A percentile compares a stretch with the other conserved stretches of the same genome.
Evolutionary conservation across 2,113 vertebrate genomes (phyloP).

Genomic region (Cheirogaleus medius): DNA sequence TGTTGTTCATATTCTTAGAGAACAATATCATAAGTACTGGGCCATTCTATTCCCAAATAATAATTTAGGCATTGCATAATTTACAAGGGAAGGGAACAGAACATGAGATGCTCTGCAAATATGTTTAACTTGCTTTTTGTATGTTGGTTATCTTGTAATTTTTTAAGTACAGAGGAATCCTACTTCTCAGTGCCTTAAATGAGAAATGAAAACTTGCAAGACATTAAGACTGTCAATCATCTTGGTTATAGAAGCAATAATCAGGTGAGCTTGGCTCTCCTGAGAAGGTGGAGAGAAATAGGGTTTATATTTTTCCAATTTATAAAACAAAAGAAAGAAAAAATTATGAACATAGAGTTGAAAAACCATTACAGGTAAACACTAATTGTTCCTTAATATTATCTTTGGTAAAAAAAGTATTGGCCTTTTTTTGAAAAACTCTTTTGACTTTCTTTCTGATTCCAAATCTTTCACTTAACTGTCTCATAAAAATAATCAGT

Average conservation of each 20-base stretch:
- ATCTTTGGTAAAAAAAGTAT: background rate
- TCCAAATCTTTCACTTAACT: background rate
- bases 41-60: background rate
- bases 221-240: background rate
- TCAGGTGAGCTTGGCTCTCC: background rate
- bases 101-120: background rate
- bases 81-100: background rate
- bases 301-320: background rate
- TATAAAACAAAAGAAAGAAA: background rate
- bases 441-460: background rate
- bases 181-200: background rate
- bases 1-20: background rate
- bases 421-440: background rate
- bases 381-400: background rate
- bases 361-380: background rate
- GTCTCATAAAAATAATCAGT: conserved; percentile 26
- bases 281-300: background rate
- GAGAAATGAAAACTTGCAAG: background rate
- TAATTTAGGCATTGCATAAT: background rate
- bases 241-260: background rate
- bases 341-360: background rate
- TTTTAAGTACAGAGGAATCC: background rate
- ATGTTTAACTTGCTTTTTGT: background rate
- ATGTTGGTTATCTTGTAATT: background rate
- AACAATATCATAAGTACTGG: background rate